Base-by-base conservation (phyloP, 1,140 invertebrate genomes). In the Brachionus plicatilis region DNA sequence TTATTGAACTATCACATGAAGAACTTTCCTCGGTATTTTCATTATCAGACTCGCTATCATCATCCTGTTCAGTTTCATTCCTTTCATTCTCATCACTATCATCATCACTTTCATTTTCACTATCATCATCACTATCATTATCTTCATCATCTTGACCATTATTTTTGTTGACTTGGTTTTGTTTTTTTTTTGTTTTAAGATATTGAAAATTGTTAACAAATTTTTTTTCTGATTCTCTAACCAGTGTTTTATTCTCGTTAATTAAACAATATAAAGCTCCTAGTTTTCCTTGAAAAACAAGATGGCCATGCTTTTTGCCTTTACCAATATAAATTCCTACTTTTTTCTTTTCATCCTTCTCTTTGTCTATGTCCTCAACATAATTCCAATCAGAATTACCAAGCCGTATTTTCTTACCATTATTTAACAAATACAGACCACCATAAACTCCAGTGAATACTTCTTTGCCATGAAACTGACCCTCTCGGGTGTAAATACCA, bases 391-490 rank as follows among this genome's bases (percentile, higher is more conserved):
- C 66, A 1, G 66, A 68, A 12, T 68, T 29, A n/a, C 14, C 24
- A 3, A 68, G 33, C 6, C 66, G 66, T 37, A 68, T 68, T 17
- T 68, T 68, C 12, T 41, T 11, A 41, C 24, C 66, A 68, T 41
- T 68, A 33, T 68, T 17, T 17, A 68, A 68, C 9, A 68, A 4
- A 41, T 33, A 68, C 5, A 33, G 33, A 33, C 66, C 66, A 17
- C 66, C 66, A 68, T 68, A 68, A 68, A 41, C 66, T 37, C 66
- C 66, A 14, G 66, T 68, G 29, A 33, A 68, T n/a, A 68, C 66
- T 24, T 68, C 66, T 37, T 68, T 68, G 1, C 66, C 66, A 14
- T 68, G 2, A 14, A 33, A 68, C 7, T 68, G 17, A 0, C 66
- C 66, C 33, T 68, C 66, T 37, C n/a, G 27, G 1, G 12, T 68